Evolutionary conservation across 92 coral and sea anemone genomes (phyloP), one percentile per base, ranked within the genome.

Genomic region (Epizoanthus rinbou): DNA sequence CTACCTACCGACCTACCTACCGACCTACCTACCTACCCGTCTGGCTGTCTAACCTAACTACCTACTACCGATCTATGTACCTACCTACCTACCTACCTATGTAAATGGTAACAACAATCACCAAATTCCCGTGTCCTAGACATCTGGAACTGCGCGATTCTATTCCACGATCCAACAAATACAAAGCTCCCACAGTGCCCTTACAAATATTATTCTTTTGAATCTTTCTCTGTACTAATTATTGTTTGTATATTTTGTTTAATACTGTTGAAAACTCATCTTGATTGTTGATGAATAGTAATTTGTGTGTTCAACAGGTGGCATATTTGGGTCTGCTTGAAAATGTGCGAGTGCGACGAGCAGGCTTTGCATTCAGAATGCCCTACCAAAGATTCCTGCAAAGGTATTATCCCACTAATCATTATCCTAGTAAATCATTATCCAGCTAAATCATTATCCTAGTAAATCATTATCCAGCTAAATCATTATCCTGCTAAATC

Each of bases 281-380:
- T 59, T 31, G 47, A n/a, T 19, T 17, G 18, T 6, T 11, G 22
- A 37, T 45, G 3, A 10, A 10, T 15, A 16, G 3, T 24, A 3
- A 15, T 14, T 0, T 14, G 50, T 83, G 13, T 6, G 35, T 45
- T 82, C 43, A 74, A 19, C 56, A 96, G 99, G 99, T 96, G 83
- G 97, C 89, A 79, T 96, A 96, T 73, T 88, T 96, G 62, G 99
- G 99, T 56, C 87, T 96, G 47, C 76, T 96, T 87, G 98, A 96
- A 80, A 96, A 96, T 83, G 94, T 96, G 23, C 96, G 98, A 18
- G 99, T 96, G 24, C 91, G 99, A 39, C 97, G 99, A 67, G 99
- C 99, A 69, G 99, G 99, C 11, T 96, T 92, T 78, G 99, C 99
- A 19, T 96, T 91, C 80, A 88, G 99, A 84, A 94, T 92, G 93